Base-by-base conservation (phyloP, 2,888 invertebrate species). In the Prosopocoilus inquinatus region DNA sequence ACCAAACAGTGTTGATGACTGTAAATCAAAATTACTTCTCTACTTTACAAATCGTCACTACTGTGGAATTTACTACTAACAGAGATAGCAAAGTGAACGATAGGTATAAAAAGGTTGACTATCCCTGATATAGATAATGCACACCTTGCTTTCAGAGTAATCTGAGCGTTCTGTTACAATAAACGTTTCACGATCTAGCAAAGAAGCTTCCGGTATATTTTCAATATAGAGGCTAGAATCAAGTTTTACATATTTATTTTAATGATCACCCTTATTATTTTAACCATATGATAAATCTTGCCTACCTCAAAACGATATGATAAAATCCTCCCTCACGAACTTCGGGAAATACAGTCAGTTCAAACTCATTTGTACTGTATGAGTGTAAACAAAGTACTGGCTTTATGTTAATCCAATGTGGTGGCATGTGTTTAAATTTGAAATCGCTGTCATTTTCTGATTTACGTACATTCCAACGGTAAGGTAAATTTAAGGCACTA, bases 161-260 rank as follows among this genome's bases (percentile, higher is more conserved):
- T 56, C 36, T 4, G 41, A 55, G 35, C 64, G 66, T 12, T 67
- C 59, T 9, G 57, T 45, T 1, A 55, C 61, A 1, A 34, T 50
- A 53, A 68, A 62, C 39, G 64, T 41, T 36, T 60, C 49, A 16
- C 63, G 60, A 15, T 67, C 57, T 7, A 64, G 38, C 32, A 78
- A 55, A 44, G 75, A 70, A 5, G 60, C 64, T 28, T 70, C 53
- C 1, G 78, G 78, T 49, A 78, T 66, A 53, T 78, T 73, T 50
- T 70, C 67, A 44, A 77, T 61, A 53, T 71, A 71, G 2, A 78
- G 65, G 57, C 77, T 77, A 54, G 53, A 67, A 61, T 45, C 34
- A 45, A 41, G 15, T 4, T 15, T 15, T 11, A 41, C 9, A 38
- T 38, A 38, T 12, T 38, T 38, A 5, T 38, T 5, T 38, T 3